These are phyloP conservation scores for Ganaspis sp. DNA, from an alignment of 1,140 invertebrate genomes.

Conservation along the genomic window DNA sequence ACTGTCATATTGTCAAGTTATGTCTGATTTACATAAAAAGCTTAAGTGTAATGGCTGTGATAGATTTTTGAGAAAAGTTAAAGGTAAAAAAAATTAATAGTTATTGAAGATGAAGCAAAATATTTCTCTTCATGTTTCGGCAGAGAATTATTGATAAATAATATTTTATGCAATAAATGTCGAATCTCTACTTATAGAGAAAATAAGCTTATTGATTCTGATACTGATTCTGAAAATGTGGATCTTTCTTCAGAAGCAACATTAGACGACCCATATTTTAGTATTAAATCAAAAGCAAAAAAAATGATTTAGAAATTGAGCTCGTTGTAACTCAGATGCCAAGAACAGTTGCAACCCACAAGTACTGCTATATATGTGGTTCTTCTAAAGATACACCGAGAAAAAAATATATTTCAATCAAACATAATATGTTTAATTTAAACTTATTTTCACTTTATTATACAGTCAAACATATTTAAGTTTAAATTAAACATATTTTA, in stretches of 20 bases:
- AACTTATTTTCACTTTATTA: no score
- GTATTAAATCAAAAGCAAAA: background rate
- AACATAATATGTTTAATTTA: no score
- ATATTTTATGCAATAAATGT: background rate
- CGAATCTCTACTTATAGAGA: background rate
- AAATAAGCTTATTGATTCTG: background rate
- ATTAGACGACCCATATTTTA: background rate
- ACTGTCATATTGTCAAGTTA: background rate
- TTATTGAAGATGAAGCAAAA: background rate
- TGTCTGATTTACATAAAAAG: background rate
- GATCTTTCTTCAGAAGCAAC: background rate
- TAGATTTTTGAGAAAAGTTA: background rate
- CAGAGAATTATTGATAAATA: background rate
- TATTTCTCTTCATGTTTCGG: background rate
- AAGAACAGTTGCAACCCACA: background rate
- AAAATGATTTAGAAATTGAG: background rate
- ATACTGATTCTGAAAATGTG: background rate
- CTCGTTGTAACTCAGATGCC: background rate
- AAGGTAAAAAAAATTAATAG: background rate
- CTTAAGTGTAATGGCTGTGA: background rate
- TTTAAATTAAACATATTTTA: no score
- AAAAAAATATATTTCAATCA: no score
- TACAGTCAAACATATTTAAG: no score
- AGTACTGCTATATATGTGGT: background rate
- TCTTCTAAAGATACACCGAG: no score